phyloP scores from a whole-genome alignment of 2,888 invertebrate species.

The Adineta ricciae region DNA sequence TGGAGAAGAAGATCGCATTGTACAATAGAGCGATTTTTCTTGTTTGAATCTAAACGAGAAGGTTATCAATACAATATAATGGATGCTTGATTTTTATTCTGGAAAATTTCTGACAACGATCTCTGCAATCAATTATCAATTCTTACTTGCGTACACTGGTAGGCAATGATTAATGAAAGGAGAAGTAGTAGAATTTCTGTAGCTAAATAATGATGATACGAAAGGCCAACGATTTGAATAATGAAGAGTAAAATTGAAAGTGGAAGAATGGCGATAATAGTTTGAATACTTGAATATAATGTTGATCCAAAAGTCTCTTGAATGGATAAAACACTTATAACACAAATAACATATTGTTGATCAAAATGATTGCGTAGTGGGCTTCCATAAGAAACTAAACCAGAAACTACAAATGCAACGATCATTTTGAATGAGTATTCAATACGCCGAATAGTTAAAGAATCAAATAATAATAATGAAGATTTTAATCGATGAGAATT shows the following conservation, averaged over 20 bases:
- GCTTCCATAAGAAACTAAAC: not conserved
- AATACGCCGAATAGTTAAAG: not conserved
- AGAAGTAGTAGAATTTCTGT: not conserved
- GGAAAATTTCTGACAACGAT: no score
- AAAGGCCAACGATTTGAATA: not conserved
- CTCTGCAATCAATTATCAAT: not conserved
- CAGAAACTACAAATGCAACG: not conserved
- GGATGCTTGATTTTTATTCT: no score
- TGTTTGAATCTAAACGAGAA: not conserved
- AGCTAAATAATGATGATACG: not conserved
- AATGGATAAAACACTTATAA: not conserved
- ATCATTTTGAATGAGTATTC: not conserved
- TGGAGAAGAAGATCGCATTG: not conserved
- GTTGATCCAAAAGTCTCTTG: not conserved
- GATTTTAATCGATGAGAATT: not conserved
- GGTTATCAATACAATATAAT: no score
- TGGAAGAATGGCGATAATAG: not conserved
- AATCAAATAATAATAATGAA: not conserved
- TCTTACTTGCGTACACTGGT: not conserved
- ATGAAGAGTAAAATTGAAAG: not conserved
- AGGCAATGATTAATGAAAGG: not conserved
- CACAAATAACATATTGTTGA: not conserved
- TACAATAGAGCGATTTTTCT: not conserved
- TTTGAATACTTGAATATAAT: not conserved
- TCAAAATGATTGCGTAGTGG: not conserved